Base-by-base conservation (phyloP, 2,888 invertebrate genomes). In the Monoplex corrugatus region DNA sequence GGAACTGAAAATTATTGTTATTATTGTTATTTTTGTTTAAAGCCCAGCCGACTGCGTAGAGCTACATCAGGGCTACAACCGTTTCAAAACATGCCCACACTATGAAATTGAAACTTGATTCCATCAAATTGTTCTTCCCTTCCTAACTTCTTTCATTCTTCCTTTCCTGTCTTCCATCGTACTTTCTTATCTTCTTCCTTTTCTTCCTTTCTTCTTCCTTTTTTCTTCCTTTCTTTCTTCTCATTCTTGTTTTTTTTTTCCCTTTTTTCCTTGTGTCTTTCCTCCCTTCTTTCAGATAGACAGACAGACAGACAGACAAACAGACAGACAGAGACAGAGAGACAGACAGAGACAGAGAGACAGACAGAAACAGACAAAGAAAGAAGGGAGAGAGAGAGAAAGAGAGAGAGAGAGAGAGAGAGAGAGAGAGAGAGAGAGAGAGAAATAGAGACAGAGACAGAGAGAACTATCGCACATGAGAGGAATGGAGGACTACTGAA, bases 301-400 rank as follows among this genome's bases (percentile, higher is more conserved):
- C 10, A 50, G 50, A 50, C 50, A 50, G 50, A 50, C 10, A 50
- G 10, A 19, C n/a, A n/a, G n/a, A n/a, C n/a, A n/a, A n/a, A n/a
- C n/a, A n/a, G n/a, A n/a, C n/a, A n/a, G n/a, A n/a, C n/a, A n/a
- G n/a, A n/a, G n/a, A n/a, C n/a, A 50, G 50, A 19, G 50, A 50
- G 68, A 5, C 80, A 80, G 40, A 72, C 19, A 72, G 10, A 87
- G 23, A 75, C 40, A 72, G n/a, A 72, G 32, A 72, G 43, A 87
- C 40, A 87, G n/a, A n/a, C n/a, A 72, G 13, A 75, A 0, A 44
- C 5, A 87, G 43, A 87, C 75, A 87, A 23, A 72, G 43, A 72
- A 5, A 72, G 6, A n/a, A 72, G 32, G 2, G 19, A 57, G 32
- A 80, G 10, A 32, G 43, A 57, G 28, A 80, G 32, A 78, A 28